Evolutionary conservation across 1,140 invertebrate species (phyloP).

Genomic region (Amphibalanus amphitrite): DNA sequence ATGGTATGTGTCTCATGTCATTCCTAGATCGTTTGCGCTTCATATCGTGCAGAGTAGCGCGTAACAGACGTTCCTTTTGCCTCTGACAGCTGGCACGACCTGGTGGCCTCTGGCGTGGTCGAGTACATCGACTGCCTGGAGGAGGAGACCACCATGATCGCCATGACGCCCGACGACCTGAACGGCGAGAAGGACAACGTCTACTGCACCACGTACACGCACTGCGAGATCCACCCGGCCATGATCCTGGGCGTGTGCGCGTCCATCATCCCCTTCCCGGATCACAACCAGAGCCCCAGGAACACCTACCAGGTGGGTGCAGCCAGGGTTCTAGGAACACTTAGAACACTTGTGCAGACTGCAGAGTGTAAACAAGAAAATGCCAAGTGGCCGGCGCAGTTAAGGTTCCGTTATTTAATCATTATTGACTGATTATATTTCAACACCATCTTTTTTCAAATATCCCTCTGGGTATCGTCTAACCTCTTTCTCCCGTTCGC

Average conservation of each 20-base stretch:
- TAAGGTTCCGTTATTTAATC: too few relatives aligned
- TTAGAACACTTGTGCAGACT: too few relatives aligned
- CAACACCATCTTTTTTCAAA: too few relatives aligned
- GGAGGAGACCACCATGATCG: conserved; percentile 98
- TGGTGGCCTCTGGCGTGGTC: conserved; percentile 92
- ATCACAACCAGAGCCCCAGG: conserved; percentile 98
- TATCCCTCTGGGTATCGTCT: too few relatives aligned
- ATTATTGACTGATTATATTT: too few relatives aligned
- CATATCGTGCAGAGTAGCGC: too few relatives aligned
- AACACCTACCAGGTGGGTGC: conserved; percentile 75
- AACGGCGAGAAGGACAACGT: conserved; percentile 73
- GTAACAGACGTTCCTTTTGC: too few relatives aligned
- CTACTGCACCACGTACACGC: conserved; percentile 97
- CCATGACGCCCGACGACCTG: conserved; percentile 96
- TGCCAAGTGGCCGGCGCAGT: too few relatives aligned
- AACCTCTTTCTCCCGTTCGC: conserved; percentile 21
- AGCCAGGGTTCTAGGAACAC: too few relatives aligned
- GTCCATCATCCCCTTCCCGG: conserved; percentile 98
- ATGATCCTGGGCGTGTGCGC: conserved; percentile 98
- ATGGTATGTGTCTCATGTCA: too few relatives aligned
- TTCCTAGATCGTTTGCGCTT: too few relatives aligned
- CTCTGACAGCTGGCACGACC: conserved; percentile 65
- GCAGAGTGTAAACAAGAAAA: too few relatives aligned
- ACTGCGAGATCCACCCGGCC: conserved; percentile 98
- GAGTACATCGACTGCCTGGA: conserved; percentile 98